Conservation (phyloP, 2,797 vertebrate genomes). For the Mus caroli region DNA sequence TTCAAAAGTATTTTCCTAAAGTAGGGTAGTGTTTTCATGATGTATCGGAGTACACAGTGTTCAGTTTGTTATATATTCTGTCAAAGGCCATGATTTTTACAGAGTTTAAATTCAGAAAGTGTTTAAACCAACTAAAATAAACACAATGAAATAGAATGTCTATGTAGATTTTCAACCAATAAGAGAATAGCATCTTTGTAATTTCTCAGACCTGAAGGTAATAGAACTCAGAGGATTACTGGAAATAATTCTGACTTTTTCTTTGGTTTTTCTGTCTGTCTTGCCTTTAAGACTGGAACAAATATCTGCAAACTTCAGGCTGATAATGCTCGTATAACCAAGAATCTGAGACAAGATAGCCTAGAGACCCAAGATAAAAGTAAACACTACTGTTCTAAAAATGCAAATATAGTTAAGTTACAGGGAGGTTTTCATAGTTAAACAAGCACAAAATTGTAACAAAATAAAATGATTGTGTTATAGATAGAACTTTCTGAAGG, state of each 20-base stretch:
- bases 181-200: neutral
- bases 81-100: neutral
- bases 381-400: neutral
- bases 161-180: neutral
- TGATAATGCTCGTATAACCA: neutral
- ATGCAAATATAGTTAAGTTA: neutral
- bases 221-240: neutral
- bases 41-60: neutral
- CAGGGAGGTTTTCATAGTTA: neutral
- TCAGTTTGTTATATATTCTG: neutral
- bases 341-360: neutral
- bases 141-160: neutral
- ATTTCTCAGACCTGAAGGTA: neutral
- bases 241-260: neutral
- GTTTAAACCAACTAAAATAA: neutral
- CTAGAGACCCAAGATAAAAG: neutral
- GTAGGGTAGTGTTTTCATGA: neutral
- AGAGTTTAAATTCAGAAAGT: neutral
- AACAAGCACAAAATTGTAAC: neutral
- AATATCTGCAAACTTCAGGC: neutral
- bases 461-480: constrained; percentile 53
- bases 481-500: neutral
- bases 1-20: neutral
- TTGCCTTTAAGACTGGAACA: neutral
- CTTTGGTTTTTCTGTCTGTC: neutral